Conservation (phyloP, 2,888 invertebrate species). For the Gastrophysa polygoni region DNA sequence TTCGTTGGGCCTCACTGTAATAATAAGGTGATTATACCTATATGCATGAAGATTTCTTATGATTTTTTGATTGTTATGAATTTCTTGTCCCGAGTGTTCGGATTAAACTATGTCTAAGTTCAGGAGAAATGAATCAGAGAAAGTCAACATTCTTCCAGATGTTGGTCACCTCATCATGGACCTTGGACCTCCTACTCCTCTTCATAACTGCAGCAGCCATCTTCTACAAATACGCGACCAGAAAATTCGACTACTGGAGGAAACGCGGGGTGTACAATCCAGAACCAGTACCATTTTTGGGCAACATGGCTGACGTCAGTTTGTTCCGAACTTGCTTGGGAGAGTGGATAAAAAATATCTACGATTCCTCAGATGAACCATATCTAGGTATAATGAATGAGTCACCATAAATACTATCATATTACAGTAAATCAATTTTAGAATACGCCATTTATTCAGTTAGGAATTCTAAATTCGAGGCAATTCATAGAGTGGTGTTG, state of each 20-base stretch:
- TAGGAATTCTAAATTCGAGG: too few species aligned
- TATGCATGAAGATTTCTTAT: too few species aligned
- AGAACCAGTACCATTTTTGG: slow-evolving; percentile 42
- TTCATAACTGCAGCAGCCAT: not conserved
- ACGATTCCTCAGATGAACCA: slow-evolving; percentile 38
- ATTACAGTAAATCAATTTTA: too few species aligned
- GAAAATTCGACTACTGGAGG: slow-evolving; percentile 45
- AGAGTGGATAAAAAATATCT: slow-evolving; percentile 23
- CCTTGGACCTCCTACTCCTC: not conserved
- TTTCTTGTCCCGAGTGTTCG: too few species aligned
- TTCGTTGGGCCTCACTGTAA: too few species aligned
- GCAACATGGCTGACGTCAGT: slow-evolving; percentile 37
- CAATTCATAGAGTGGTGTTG: too few species aligned
- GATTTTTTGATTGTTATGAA: too few species aligned
- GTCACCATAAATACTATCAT: too few species aligned
- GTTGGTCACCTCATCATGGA: not conserved
- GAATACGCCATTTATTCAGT: too few species aligned
- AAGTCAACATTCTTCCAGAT: slow-evolving; percentile 10
- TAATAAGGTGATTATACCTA: too few species aligned
- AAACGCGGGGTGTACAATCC: slow-evolving; percentile 38
- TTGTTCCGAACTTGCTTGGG: slow-evolving; percentile 30
- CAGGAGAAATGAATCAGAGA: too few species aligned
- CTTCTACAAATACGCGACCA: slow-evolving; percentile 38
- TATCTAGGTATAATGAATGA: slow-evolving; percentile 53
- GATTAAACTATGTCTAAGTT: too few species aligned